Conservation (phyloP, 1,140 invertebrate genomes). For the Hycleus phaleratus region DNA sequence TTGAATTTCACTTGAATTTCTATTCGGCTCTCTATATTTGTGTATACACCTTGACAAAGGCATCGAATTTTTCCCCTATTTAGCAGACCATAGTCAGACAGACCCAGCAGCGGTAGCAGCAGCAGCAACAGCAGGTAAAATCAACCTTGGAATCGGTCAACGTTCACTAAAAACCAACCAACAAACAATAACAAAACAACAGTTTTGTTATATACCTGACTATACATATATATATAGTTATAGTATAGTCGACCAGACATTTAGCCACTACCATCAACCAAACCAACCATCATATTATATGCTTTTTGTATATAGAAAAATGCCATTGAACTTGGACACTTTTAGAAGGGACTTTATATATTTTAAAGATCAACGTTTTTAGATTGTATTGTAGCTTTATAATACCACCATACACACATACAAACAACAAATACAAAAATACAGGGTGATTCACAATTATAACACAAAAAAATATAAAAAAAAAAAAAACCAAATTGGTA, state of each 20-base stretch:
- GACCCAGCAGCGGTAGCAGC: constrained; percentile 1
- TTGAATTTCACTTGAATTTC: too few species aligned
- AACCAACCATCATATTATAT: background rate
- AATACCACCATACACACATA: too few species aligned
- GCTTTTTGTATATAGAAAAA: background rate
- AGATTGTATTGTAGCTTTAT: constrained; percentile 10
- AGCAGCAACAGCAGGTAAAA: constrained; percentile 10
- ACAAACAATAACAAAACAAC: too few species aligned
- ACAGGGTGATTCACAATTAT: too few species aligned
- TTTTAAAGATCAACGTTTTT: constrained; percentile 19
- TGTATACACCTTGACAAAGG: background rate
- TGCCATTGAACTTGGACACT: constrained; percentile 14
- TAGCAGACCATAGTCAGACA: constrained; percentile 20
- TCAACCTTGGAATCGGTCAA: constrained; percentile 22
- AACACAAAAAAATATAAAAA: too few species aligned
- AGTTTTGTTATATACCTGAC: background rate
- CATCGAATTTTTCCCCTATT: constrained; percentile 10
- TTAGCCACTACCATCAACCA: background rate
- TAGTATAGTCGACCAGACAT: constrained; percentile 5
- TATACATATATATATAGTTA: background rate
- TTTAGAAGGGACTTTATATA: constrained; percentile 19
- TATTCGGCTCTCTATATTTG: too few species aligned
- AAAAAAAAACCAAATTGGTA: too few species aligned
- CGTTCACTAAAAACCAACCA: constrained; percentile 11
- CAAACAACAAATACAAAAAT: too few species aligned